A percentile compares a stretch with the other conserved stretches of the same genome.
Conservation (phyloP, 2,797 vertebrate species). For the Microhierax caerulescens region DNA sequence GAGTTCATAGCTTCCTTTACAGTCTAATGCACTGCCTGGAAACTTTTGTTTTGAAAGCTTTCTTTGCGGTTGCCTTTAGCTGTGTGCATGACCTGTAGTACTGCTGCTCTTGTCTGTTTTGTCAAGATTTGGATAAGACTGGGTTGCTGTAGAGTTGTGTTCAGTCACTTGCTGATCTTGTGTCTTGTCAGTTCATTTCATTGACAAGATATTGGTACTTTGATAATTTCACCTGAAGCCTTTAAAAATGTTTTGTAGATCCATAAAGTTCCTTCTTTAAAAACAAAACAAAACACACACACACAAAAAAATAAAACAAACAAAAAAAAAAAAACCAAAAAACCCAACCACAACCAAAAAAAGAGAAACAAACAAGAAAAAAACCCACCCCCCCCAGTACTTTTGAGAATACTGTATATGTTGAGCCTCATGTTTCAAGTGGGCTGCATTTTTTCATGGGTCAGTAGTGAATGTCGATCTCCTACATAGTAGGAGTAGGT, state of each 20-base stretch:
- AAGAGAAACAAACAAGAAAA: not conserved
- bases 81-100: not conserved
- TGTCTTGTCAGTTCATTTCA: not conserved
- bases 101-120: not conserved
- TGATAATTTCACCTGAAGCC: not conserved
- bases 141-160: not conserved
- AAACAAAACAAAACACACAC: not conserved
- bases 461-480: not conserved
- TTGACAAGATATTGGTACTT: not conserved
- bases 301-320: no score
- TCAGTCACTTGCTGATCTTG: not conserved
- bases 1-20: not conserved
- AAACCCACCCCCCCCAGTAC: fast-evolving
- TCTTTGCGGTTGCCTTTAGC: not conserved
- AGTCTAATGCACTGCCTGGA: not conserved
- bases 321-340: no score
- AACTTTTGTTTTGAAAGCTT: not conserved
- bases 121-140: not conserved
- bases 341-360: not conserved
- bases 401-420: not conserved
- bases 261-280: not conserved
- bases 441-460: not conserved
- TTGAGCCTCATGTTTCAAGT: not conserved
- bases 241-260: not conserved
- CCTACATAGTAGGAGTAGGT: not conserved